Base-by-base conservation (phyloP, 2,888 invertebrate genomes). In the Cantharis lateralis region DNA sequence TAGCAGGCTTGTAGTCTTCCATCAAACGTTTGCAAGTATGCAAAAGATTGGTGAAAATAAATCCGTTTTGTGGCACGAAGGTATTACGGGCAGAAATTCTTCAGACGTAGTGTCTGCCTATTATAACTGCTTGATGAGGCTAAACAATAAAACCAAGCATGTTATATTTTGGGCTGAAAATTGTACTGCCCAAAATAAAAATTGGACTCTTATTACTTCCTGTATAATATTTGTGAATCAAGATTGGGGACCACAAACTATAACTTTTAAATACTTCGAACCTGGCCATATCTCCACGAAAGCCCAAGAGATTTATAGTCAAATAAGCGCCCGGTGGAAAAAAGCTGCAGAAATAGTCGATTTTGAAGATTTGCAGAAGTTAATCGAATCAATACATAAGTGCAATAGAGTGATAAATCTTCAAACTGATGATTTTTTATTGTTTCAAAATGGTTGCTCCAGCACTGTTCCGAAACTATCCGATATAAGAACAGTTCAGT, bases 201-300 rank as follows among this genome's bases (percentile, higher is more conserved):
- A 71, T 61, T 74, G 28, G 70, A 13, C 18, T 20, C 32, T 78
- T 13, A 64, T 62, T 73, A 48, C 76, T 70, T 61, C 78, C 69
- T 72, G 73, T 68, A 15, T 66, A 32, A 26, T 78, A 15, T 71
- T 71, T 32, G 18, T 78, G 68, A 32, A 74, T 78, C 32, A 48
- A 10, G 26, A 70, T 10, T 77, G 68, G 77, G 77, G 74, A 15
- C 73, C 77, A 15, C n/a, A 69, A 32, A 68, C 16, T 3, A 79
- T 80, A 15, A 81, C 79, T 10, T 70, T 79, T 11, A 80, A 81
- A 66, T 79, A 80, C 68, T 80, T 80, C 69, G 77, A 81, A 63
- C 75, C 79, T 16, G 77, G 80, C 0, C 78, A 80, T 18, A 71
- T 48, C 16, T 77, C 74, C 16, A 81, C 80, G 79, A 77, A 78